Percentiles rank a stretch among this genome's conserved stretches.
These are phyloP conservation scores for Acanthosepion esculentum DNA, from an alignment of 2,888 invertebrate genomes.

Conservation along the genomic window DNA sequence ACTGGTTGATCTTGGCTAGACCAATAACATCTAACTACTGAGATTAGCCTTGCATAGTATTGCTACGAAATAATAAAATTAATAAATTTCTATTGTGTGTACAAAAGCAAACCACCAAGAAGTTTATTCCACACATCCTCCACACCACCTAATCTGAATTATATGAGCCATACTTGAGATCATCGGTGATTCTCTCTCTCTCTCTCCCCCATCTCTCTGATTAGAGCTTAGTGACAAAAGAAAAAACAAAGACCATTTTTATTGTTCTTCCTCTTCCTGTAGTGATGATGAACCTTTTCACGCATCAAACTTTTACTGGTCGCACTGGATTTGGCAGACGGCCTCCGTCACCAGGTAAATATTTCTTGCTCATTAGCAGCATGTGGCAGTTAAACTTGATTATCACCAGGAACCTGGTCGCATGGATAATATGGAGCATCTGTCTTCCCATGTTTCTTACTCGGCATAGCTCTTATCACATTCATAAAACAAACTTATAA, in stretches of 20 bases:
- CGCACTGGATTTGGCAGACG: conserved; percentile 63
- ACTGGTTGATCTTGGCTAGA: no score
- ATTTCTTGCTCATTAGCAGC: conserved; percentile 42
- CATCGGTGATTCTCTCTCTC: neutral
- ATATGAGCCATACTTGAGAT: neutral
- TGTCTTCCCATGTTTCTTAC: neutral
- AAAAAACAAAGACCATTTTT: conserved; percentile 36
- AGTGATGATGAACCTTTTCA: conserved; percentile 47
- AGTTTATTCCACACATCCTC: neutral
- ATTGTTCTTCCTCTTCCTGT: conserved; percentile 46
- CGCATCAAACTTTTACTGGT: conserved; percentile 50
- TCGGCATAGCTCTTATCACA: neutral
- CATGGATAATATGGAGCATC: neutral
- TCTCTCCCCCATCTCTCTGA: neutral
- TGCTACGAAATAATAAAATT: neutral
- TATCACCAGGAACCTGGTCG: conserved; percentile 4
- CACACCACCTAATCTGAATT: neutral
- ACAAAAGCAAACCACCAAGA: neutral
- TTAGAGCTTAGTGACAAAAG: neutral
- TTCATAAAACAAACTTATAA: conserved; percentile 8
- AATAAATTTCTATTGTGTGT: neutral
- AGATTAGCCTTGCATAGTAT: neutral
- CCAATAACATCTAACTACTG: no score
- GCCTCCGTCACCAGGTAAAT: conserved; percentile 69
- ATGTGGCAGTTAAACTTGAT: conserved; percentile 41